Conservation (phyloP, 2,888 invertebrate genomes). For the Luperina testacea region DNA sequence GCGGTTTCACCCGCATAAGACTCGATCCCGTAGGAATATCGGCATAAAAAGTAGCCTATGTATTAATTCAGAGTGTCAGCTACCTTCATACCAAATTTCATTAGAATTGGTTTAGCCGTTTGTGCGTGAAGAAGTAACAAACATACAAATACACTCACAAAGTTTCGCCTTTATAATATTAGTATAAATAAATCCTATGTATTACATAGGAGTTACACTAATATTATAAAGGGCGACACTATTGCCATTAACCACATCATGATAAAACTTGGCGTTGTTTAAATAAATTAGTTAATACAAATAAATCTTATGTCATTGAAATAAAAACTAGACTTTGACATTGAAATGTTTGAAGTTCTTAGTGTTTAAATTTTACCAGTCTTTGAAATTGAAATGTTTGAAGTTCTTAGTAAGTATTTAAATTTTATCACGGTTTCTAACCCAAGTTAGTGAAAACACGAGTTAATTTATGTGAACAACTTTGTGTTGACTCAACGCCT, state of each 20-base stretch:
- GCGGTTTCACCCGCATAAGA: too few relatives aligned
- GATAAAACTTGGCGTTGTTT: not conserved
- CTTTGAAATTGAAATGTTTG: slow-evolving; percentile 7
- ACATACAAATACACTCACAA: too few relatives aligned
- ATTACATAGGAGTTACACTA: too few relatives aligned
- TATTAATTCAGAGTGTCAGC: too few relatives aligned
- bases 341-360: slow-evolving; percentile 14
- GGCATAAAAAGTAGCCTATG: too few relatives aligned
- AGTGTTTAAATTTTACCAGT: slow-evolving; percentile 21
- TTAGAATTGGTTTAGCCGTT: too few relatives aligned
- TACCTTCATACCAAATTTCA: too few relatives aligned
- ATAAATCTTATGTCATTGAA: not conserved
- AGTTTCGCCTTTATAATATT: too few relatives aligned
- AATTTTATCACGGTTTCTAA: not conserved
- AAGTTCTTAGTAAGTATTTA: slow-evolving; percentile 14
- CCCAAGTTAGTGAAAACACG: slow-evolving; percentile 19
- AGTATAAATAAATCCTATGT: not conserved
- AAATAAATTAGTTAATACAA: not conserved
- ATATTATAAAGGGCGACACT: too few relatives aligned
- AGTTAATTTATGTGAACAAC: slow-evolving; percentile 35
- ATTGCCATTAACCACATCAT: not conserved
- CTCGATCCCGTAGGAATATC: too few relatives aligned
- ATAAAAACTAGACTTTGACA: slow-evolving; percentile 24
- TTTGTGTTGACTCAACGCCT: slow-evolving; percentile 21
- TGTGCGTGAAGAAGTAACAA: too few relatives aligned